Percentiles rank a stretch among this genome's conserved stretches.
phyloP scores from a whole-genome alignment of 2,113 vertebrate genomes.

The Pyrgilauda ruficollis region DNA sequence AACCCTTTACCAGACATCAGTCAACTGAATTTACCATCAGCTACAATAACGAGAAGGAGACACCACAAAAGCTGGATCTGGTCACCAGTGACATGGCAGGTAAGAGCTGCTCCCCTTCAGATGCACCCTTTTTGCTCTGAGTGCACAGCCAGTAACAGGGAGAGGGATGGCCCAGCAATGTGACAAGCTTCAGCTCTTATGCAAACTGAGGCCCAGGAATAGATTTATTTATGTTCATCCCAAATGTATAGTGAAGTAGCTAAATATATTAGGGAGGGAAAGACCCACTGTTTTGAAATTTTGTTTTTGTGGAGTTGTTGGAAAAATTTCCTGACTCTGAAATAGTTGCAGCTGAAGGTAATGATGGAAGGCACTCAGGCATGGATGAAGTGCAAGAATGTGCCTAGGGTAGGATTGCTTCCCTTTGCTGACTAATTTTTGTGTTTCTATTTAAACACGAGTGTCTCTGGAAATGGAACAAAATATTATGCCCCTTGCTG shows the following conservation, averaged over 20 bases:
- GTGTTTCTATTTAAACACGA: neutral
- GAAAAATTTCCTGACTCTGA: neutral
- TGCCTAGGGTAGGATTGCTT: neutral
- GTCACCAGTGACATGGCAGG: conserved; percentile 83
- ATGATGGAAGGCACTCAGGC: neutral
- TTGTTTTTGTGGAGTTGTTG: neutral
- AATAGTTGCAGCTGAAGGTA: neutral
- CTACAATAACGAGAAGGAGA: conserved; percentile 83
- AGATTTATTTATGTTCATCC: neutral
- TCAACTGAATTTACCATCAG: conserved; percentile 87
- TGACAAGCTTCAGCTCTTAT: neutral
- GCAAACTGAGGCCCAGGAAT: neutral
- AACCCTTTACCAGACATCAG: conserved; percentile 80
- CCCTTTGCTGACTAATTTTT: neutral
- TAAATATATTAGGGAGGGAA: neutral
- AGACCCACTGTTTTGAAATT: neutral
- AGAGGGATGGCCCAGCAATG: neutral
- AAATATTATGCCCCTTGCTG: neutral
- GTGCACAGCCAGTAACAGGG: neutral
- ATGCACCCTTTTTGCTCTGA: neutral
- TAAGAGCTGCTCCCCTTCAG: conserved; percentile 4
- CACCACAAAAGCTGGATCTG: conserved; percentile 81
- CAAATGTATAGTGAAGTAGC: neutral
- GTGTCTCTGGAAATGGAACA: neutral
- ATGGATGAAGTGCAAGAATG: neutral